These are phyloP conservation scores for Sigmodon hispidus DNA, from an alignment of 2,113 vertebrate genomes.

Conservation along the genomic window DNA sequence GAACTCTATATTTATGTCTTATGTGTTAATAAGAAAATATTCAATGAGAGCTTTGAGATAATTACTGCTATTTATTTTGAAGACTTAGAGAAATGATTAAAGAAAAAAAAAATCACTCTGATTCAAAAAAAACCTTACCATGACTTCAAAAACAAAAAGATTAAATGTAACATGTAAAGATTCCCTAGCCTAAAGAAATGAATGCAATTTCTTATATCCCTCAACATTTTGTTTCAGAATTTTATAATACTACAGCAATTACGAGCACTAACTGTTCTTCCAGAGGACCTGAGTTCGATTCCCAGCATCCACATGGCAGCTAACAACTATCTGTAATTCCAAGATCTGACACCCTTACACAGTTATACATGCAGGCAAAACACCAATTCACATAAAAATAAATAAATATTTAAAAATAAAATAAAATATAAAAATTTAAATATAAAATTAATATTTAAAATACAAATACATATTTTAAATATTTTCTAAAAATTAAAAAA, in stretches of 20 bases:
- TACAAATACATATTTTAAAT: neutral
- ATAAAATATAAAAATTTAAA: neutral
- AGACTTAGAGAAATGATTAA: neutral
- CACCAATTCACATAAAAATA: no score
- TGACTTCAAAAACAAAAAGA: neutral
- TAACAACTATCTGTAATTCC: no score
- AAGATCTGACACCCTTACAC: no score
- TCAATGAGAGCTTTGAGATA: neutral
- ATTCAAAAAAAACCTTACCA: neutral
- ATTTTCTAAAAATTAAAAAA: neutral
- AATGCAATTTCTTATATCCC: neutral
- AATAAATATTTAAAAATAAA: neutral
- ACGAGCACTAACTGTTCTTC: no score
- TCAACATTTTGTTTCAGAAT: neutral
- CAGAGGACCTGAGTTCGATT: no score
- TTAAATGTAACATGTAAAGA: neutral
- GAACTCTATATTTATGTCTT: neutral
- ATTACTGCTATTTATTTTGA: conserved; percentile 10
- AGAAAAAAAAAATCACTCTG: neutral
- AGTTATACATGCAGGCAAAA: no score
- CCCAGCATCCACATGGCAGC: no score
- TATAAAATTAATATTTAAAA: neutral
- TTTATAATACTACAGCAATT: neutral
- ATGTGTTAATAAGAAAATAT: neutral
- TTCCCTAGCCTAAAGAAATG: neutral